phyloP scores from a whole-genome alignment of 2,797 vertebrate genomes.

The Smutsia temminckii region DNA sequence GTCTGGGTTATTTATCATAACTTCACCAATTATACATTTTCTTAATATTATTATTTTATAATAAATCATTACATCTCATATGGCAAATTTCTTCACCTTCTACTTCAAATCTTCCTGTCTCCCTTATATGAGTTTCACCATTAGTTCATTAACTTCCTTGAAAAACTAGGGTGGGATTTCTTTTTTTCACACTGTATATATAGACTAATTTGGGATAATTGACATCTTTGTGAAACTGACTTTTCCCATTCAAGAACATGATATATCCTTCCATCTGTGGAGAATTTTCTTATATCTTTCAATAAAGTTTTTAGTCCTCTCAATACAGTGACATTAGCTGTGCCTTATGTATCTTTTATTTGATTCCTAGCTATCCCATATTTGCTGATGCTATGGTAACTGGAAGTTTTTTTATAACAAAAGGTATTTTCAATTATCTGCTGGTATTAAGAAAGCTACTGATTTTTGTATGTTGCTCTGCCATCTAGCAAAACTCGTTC shows the following conservation, averaged over 20 bases:
- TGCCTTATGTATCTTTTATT: background rate
- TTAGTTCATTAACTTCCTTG: background rate
- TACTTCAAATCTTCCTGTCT: background rate
- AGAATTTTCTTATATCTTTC: background rate
- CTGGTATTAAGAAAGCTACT: background rate
- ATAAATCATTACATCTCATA: background rate
- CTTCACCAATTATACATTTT: background rate
- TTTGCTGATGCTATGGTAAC: slow-evolving; percentile 14
- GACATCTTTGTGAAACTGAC: background rate
- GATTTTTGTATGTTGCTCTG: slow-evolving; percentile 26
- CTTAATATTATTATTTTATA: background rate
- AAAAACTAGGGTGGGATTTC: background rate
- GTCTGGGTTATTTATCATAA: background rate
- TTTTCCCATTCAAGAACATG: background rate
- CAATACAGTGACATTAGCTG: background rate
- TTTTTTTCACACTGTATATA: background rate
- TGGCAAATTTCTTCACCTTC: background rate
- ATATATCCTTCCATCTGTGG: background rate
- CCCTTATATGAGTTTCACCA: background rate
- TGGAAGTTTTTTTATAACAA: background rate
- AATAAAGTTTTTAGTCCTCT: background rate
- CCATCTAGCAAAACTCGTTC: background rate
- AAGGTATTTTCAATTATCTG: background rate
- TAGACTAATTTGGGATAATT: background rate
- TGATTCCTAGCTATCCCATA: background rate